Evolutionary conservation across 2,113 vertebrate species (phyloP).

Genomic region (Hiodon tergisus): DNA sequence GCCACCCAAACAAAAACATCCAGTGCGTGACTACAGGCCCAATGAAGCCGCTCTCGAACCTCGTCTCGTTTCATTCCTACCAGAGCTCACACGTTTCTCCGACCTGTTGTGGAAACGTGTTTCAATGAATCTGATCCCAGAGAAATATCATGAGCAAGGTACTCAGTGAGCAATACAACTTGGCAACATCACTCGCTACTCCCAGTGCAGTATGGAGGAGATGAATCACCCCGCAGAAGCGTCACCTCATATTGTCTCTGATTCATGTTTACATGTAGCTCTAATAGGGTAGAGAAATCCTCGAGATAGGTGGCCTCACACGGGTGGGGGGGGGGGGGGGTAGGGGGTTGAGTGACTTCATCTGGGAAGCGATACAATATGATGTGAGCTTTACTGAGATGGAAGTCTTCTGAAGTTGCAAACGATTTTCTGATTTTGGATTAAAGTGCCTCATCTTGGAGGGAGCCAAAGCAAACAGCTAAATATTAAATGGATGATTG

Average conservation of each 20-base stretch:
- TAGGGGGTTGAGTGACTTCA: not conserved
- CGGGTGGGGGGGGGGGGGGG: not conserved
- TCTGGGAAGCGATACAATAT: not conserved
- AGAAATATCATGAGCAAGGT: conserved; percentile 48
- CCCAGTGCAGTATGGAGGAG: conserved; percentile 34
- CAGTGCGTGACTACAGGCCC: conserved; percentile 50
- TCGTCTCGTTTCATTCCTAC: conserved; percentile 52
- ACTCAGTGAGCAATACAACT: conserved; percentile 51
- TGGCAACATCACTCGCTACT: conserved; percentile 32
- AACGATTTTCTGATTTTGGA: not conserved
- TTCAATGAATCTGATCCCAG: conserved; percentile 49
- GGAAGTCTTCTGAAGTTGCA: not conserved
- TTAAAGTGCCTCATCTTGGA: not conserved
- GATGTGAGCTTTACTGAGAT: not conserved
- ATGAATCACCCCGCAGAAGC: conserved; percentile 56
- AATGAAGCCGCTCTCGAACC: not conserved
- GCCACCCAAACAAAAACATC: conserved; percentile 65
- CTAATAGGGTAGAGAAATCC: not conserved
- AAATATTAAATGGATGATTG: not conserved
- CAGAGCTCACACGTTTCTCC: conserved; percentile 60
- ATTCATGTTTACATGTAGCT: conserved; percentile 45
- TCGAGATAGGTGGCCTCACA: not conserved
- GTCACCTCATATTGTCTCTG: conserved; percentile 52
- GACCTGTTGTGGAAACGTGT: conserved; percentile 62
- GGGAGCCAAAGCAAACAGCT: not conserved